These are phyloP conservation scores for Acipenser ruthenus DNA, from an alignment of 2,797 vertebrate species.

Conservation along the genomic window DNA sequence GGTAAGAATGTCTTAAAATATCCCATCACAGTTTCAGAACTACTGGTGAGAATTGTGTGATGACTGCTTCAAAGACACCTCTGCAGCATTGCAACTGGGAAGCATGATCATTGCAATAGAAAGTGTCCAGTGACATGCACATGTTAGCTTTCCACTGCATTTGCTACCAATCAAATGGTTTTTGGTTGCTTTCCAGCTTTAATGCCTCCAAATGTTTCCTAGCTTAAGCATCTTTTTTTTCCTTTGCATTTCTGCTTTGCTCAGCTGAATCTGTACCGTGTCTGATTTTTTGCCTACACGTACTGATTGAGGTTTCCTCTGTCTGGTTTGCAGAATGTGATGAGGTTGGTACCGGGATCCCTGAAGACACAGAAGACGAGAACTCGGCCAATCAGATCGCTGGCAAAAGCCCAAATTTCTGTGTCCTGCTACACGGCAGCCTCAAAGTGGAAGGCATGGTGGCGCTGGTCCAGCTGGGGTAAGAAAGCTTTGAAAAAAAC, in stretches of 20 bases:
- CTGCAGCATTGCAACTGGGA: no score
- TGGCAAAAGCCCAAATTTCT: constrained; percentile 95
- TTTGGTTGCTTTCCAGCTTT: no score
- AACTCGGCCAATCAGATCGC: constrained; percentile 90
- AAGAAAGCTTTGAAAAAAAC: constrained; percentile 34
- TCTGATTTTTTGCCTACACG: neutral
- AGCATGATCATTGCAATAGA: no score
- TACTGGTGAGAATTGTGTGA: neutral
- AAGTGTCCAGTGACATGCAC: no score
- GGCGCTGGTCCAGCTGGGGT: constrained; percentile 92
- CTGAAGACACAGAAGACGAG: constrained; percentile 91
- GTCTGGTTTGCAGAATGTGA: constrained; percentile 70
- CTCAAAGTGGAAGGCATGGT: constrained; percentile 98
- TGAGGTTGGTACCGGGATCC: constrained; percentile 80
- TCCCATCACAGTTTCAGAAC: neutral
- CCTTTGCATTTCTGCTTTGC: constrained; percentile 17
- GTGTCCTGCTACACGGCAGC: constrained; percentile 92
- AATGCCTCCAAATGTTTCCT: neutral
- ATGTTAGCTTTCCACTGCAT: no score
- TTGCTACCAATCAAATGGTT: no score
- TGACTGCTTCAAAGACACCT: no score
- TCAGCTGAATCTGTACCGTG: neutral
- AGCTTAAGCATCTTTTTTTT: constrained; percentile 16
- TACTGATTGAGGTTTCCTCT: neutral
- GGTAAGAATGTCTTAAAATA: constrained; percentile 53